Evolutionary conservation across 2,888 invertebrate species (phyloP), one percentile per base, ranked within the genome.

Genomic region (Noctua pronuba): DNA sequence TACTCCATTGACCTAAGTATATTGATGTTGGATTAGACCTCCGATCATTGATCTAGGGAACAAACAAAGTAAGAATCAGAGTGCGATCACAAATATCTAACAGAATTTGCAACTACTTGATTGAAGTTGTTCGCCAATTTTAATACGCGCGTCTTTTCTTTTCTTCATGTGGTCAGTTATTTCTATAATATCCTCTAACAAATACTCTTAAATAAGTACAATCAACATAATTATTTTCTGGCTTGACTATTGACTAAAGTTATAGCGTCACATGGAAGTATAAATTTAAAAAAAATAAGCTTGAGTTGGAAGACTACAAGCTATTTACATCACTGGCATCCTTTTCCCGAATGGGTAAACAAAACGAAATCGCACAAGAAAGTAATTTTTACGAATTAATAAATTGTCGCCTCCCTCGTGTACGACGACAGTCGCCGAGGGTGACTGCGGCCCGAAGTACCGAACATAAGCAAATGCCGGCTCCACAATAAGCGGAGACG

Each of bases 351-450:
- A 73, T 67, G 69, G 62, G 82, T 83, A 84, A 89, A 87, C 81
- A 87, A 88, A 86, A 83, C 76, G 62, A 82, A 88, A 80, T 78
- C 66, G 73, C 35, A 75, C 81, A 86, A 87, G 88, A 90, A 94
- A 92, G 93, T 94, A 94, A 93, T 94, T 92, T 92, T 88, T 86
- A 90, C 83, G 90, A 93, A 94, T 95, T 94, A 94, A 95, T 95
- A 95, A 95, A 95, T 95, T 92, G 91, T 91, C 89, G 91, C 91
- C 91, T 89, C 93, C 93, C 93, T 93, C 74, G 68, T 18, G 71
- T 89, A 91, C 73, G 68, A 72, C 74, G 73, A 52, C 75, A 67
- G 35, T 62, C 72, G 70, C 77, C 78, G 85, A 88, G 88, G 89
- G 88, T 85, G 87, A 78, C 80, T 64, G 52, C 62, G 67, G 75